A percentile compares a stretch with the other conserved stretches of the same genome.
These are phyloP conservation scores for Eupithecia inturbata DNA, from an alignment of 2,888 invertebrate species.

Conservation along the genomic window DNA sequence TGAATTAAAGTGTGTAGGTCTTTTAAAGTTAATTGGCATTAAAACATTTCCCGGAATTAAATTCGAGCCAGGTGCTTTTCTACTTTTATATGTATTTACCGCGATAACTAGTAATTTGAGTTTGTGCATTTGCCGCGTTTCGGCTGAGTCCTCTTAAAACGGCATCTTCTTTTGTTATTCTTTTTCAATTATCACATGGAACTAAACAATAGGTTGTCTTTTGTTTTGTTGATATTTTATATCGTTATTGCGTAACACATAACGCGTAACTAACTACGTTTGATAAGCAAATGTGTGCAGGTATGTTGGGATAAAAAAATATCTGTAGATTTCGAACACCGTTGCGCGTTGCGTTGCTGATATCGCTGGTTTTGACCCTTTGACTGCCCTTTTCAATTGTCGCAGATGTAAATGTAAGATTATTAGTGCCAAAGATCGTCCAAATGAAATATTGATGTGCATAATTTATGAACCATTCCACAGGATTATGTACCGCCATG, in stretches of 20 bases:
- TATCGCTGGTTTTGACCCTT: constrained; percentile 4
- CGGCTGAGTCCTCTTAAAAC: not conserved
- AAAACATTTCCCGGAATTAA: not conserved
- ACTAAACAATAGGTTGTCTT: not conserved
- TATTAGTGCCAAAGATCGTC: constrained; percentile 83
- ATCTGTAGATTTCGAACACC: not conserved
- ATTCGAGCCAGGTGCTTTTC: not conserved
- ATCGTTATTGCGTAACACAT: not conserved
- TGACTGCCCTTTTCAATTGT: constrained; percentile 70
- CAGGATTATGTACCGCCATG: constrained; percentile 63
- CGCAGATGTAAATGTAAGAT: constrained; percentile 72
- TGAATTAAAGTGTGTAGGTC: not conserved
- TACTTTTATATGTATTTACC: not conserved
- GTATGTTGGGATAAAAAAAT: not conserved
- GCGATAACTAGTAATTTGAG: not conserved
- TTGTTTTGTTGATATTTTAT: not conserved
- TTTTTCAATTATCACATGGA: not conserved
- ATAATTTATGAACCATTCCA: constrained; percentile 76
- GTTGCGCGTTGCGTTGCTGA: constrained; percentile 9
- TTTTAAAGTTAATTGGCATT: not conserved
- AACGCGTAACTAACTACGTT: not conserved
- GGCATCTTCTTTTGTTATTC: not conserved
- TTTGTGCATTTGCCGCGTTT: not conserved
- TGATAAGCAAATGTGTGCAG: not conserved
- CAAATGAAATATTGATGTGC: constrained; percentile 75